Conservation (phyloP, 2,113 vertebrate genomes). For the Coturnix japonica region DNA sequence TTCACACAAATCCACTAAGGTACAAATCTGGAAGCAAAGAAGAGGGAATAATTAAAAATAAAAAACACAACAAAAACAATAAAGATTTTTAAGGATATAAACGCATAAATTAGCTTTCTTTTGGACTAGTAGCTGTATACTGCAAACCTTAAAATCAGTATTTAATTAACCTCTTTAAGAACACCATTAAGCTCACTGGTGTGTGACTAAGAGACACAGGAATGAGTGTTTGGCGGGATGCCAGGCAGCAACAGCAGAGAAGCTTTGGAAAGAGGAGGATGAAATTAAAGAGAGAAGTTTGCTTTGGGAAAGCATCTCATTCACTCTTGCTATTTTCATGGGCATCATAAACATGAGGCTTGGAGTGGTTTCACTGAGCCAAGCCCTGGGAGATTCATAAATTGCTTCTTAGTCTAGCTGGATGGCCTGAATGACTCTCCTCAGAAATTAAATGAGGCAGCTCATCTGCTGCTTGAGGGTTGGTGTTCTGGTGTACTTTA, state of each 20-base stretch:
- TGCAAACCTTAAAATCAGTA: constrained; percentile 5
- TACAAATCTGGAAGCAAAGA: background rate
- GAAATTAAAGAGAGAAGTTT: constrained; percentile 26
- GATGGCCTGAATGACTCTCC: background rate
- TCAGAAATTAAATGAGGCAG: background rate
- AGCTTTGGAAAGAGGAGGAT: background rate
- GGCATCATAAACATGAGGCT: background rate
- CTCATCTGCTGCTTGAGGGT: background rate
- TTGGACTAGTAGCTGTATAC: background rate
- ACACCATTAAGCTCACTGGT: background rate
- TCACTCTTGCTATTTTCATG: background rate
- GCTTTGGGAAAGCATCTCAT: background rate
- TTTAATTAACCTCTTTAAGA: constrained; percentile 51
- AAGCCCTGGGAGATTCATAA: background rate
- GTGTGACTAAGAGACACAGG: background rate
- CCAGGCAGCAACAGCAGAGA: background rate
- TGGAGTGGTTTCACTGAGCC: background rate
- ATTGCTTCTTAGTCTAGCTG: background rate
- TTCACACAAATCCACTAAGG: constrained; percentile 14
- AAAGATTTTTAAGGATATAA: background rate
- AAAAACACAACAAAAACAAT: background rate
- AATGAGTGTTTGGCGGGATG: background rate
- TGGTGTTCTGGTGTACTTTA: background rate
- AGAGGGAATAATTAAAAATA: background rate
- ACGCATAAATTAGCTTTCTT: background rate